Evolutionary conservation across 2,113 vertebrate species (phyloP), one percentile per base, ranked within the genome.

Genomic region (Phoxinus phoxinus): DNA sequence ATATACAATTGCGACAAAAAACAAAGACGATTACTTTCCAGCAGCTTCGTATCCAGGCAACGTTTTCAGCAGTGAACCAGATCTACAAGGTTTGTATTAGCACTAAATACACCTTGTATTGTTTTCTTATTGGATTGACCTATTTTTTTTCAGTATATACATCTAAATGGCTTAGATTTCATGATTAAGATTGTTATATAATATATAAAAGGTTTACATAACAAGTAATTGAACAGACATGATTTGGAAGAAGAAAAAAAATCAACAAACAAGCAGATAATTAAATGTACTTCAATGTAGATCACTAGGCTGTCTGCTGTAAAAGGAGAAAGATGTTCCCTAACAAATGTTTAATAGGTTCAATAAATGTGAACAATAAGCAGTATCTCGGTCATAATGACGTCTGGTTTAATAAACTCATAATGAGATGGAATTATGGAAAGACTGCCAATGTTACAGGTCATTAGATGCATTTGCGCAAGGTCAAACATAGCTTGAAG

Each of bases 1-100:
- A 87, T 63, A 81, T 81, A 85, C 21, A 85, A 44, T 77, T 78
- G 32, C 80, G 81, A 67, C 77, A 41, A 83, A 89, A 65, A 17
- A 17, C 15, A 79, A 74, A 56, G 77, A 84, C 58, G 51, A 51
- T 87, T 85, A 71, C 76, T 84, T 89, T 73, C 84, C 84, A 86
- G 81, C 67, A 78, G 75, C 72, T 85, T 88, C 41, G 88, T 91
- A 84, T 90, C 89, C 59, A 87, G 84, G 89, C 89, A 91, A 91
- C 89, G 17, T 63, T 72, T 75, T 61, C 84, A 81, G 74, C 63
- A 58, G 69, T 44, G 76, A 86, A 86, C 84, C 63, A 75, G 69
- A 88, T 85, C 75, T 79, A 72, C 71, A 81, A 78, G 79, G 83
- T 81, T 72, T 61, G 76, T 85, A 80, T 78, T 86, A 88, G 63